These are phyloP conservation scores for Lophius piscatorius DNA, from an alignment of 2,113 vertebrate species.

Conservation along the genomic window DNA sequence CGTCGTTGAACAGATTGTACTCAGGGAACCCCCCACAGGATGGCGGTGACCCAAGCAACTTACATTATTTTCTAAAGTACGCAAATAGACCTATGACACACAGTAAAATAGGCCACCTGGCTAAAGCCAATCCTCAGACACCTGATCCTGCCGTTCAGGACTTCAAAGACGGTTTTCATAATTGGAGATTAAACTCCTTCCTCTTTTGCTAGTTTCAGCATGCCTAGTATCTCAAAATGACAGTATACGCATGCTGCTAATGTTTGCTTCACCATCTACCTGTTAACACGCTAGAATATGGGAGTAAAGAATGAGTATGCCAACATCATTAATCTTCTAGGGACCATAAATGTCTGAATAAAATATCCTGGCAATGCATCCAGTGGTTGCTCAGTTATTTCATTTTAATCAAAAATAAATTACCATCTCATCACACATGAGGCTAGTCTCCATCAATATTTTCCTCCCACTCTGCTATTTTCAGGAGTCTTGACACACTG, in stretches of 20 bases:
- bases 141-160: slow-evolving; percentile 44
- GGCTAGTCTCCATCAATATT: too few relatives aligned
- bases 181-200: slow-evolving; percentile 33
- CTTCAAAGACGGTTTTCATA: slow-evolving; percentile 43
- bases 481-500: slow-evolving; percentile 37
- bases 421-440: too few relatives aligned
- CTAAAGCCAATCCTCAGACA: slow-evolving; percentile 57
- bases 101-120: slow-evolving; percentile 62
- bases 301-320: too few relatives aligned
- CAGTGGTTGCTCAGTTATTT: neutral
- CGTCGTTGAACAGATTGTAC: slow-evolving; percentile 43
- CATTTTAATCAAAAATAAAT: neutral
- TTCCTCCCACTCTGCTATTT: too few relatives aligned
- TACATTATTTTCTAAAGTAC: slow-evolving; percentile 46
- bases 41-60: slow-evolving; percentile 50
- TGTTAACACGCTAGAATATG: too few relatives aligned
- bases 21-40: slow-evolving; percentile 64
- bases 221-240: too few relatives aligned
- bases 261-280: too few relatives aligned
- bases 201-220: neutral
- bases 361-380: neutral
- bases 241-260: neutral
- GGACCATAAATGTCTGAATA: neutral
- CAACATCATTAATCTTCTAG: neutral
- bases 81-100: slow-evolving; percentile 7